phyloP scores from a whole-genome alignment of 2,888 invertebrate genomes.

The Drosophila kambysellisi region DNA sequence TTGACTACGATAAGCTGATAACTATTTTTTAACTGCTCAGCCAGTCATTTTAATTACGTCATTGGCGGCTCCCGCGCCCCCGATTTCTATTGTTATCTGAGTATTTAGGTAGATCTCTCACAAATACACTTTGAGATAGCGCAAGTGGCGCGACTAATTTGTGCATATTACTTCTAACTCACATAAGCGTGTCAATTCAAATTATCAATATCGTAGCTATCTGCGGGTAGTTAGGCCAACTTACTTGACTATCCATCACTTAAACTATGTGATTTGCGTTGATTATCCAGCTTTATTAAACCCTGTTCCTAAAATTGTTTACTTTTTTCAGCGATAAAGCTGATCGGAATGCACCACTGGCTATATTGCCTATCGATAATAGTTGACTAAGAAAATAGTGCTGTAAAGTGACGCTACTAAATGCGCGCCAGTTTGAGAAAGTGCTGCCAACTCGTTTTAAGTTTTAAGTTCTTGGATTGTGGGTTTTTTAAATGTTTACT shows the following conservation, averaged over 20 bases:
- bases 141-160: constrained; percentile 45
- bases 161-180: constrained; percentile 37
- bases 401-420: background rate
- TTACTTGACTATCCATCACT: constrained; percentile 84
- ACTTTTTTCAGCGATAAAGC: constrained; percentile 34
- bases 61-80: constrained; percentile 21
- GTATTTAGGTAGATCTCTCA: constrained; percentile 52
- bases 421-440: background rate
- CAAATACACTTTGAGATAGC: constrained; percentile 66
- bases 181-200: background rate
- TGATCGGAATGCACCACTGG: constrained; percentile 25
- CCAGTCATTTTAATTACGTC: constrained; percentile 57
- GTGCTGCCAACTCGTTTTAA: constrained; percentile 28
- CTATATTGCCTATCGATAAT: background rate
- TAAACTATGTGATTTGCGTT: constrained; percentile 36
- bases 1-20: constrained; percentile 25
- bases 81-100: constrained; percentile 34
- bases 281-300: constrained; percentile 45
- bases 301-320: constrained; percentile 49
- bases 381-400: constrained; percentile 4
- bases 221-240: constrained; percentile 13
- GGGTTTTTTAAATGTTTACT: constrained; percentile 12
- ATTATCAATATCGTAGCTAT: background rate
- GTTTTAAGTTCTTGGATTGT: background rate
- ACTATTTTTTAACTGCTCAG: constrained; percentile 2